Base-by-base conservation (phyloP, 2,797 vertebrate species). In the Luscinia luscinia region DNA sequence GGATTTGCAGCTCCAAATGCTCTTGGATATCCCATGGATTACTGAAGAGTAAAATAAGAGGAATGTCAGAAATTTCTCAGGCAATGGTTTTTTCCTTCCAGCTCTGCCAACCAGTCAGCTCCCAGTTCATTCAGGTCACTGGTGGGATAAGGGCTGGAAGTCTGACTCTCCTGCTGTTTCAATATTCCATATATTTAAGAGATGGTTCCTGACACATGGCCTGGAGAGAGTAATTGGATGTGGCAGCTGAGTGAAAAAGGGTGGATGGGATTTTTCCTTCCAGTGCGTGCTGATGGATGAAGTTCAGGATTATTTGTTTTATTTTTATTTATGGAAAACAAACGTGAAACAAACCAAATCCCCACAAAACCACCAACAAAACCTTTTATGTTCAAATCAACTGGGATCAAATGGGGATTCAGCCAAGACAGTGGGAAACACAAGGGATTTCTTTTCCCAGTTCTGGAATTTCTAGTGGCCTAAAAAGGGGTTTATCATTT, bases 181-280 rank as follows among this genome's bases (percentile, higher is more conserved):
- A 84, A 21, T 51, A 94, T 81, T 64, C 70, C 9, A 1, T 51
- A 28, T 55, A 46, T 85, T 74, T 64, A 87, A 75, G 89, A 69
- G 84, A 89, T 85, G 17, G 30, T 1, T 24, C 72, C 79, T 85
- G 91, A 96, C 91, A 89, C 72, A 36, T 87, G 82, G 87, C 64
- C 45, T 13, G 22, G 26, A 83, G 94, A 94, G 64, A 61, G 23
- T 94, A 84, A 95, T 91, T 74, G 36, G 81, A 92, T 8, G 15
- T 93, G 96, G 89, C 95, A 92, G 91, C 89, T 92, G 95, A 92
- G 75, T 91, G 93, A 67, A 77, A 92, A 91, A 57, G n/a, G 84
- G 52, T 69, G 81, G 87, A 62, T 89, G 84, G 0, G n/a, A 48
- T 85, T 93, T 95, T 95, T 70, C 36, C 74, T 82, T 88, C 55